These are phyloP conservation scores for Astur gentilis DNA, from an alignment of 2,113 vertebrate genomes.

Conservation along the genomic window DNA sequence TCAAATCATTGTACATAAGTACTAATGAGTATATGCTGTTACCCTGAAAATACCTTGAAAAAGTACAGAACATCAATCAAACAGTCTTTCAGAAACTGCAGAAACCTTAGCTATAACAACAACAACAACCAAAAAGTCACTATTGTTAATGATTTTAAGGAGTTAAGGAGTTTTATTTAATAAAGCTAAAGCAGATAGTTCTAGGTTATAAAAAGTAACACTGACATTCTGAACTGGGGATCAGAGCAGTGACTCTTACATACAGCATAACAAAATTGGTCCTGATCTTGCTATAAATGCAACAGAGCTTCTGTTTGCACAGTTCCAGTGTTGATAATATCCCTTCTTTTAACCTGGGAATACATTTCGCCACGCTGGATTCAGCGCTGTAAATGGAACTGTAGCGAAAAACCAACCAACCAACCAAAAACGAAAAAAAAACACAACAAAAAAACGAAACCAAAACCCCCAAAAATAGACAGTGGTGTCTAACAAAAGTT, in stretches of 20 bases:
- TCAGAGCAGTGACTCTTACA: slow-evolving; percentile 42
- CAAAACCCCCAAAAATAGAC: neutral
- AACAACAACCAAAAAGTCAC: slow-evolving; percentile 58
- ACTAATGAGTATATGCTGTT: slow-evolving; percentile 39
- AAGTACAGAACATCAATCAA: slow-evolving; percentile 36
- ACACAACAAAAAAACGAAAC: no score
- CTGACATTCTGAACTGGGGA: slow-evolving; percentile 67
- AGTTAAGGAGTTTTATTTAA: slow-evolving; percentile 65
- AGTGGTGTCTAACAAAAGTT: slow-evolving; percentile 1
- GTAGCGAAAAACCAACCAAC: neutral
- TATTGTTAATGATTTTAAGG: slow-evolving; percentile 53
- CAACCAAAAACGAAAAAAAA: neutral
- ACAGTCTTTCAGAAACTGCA: slow-evolving; percentile 41
- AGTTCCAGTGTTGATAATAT: slow-evolving; percentile 49
- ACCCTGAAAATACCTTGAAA: slow-evolving; percentile 39
- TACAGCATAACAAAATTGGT: slow-evolving; percentile 34
- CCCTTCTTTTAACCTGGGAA: slow-evolving; percentile 43
- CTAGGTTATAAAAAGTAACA: slow-evolving; percentile 57
- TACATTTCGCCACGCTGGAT: slow-evolving; percentile 30
- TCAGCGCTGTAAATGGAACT: slow-evolving; percentile 9
- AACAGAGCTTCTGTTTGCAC: slow-evolving; percentile 42
- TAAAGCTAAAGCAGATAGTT: slow-evolving; percentile 60
- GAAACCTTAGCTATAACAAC: neutral
- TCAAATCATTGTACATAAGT: slow-evolving; percentile 40
- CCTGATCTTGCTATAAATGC: slow-evolving; percentile 45